These are phyloP conservation scores for Drosophila kepulauana DNA, from an alignment of 1,140 invertebrate species.

Conservation along the genomic window DNA sequence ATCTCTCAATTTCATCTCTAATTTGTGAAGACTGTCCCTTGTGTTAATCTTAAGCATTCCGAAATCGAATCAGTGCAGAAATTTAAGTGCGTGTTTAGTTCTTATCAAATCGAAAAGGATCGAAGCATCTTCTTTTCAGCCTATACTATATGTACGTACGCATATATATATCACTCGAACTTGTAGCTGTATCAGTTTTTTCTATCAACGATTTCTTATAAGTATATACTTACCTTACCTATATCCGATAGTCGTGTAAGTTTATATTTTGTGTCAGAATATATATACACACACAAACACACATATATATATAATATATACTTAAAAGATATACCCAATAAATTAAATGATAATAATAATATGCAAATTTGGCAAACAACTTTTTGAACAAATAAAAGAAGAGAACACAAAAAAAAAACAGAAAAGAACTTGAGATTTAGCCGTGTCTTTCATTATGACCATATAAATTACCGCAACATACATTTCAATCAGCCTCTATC, in stretches of 20 bases:
- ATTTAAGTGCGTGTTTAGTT: constrained; percentile 49
- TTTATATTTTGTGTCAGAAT: constrained; percentile 71
- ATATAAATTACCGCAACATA: constrained; percentile 77
- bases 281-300: constrained; percentile 54
- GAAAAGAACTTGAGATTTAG: constrained; percentile 27
- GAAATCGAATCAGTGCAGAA: constrained; percentile 15
- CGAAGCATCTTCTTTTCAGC: constrained; percentile 38
- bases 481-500: constrained; percentile 73
- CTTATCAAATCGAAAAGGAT: constrained; percentile 9
- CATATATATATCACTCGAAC: constrained; percentile 28
- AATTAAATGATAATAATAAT: constrained; percentile 54
- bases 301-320: constrained; percentile 38
- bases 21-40: constrained; percentile 78
- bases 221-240: constrained; percentile 29
- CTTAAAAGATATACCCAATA: constrained; percentile 29
- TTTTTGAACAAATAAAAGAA: constrained; percentile 77
- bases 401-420: constrained; percentile 36
- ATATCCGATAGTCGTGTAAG: constrained; percentile 64
- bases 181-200: constrained; percentile 59
- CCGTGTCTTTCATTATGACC: constrained; percentile 50
- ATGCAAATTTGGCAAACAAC: constrained; percentile 71
- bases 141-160: constrained; percentile 26
- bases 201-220: constrained; percentile 56
- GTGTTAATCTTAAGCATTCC: constrained; percentile 70
- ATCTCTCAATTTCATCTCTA: constrained; percentile 67